phyloP scores from a whole-genome alignment of 2,113 vertebrate genomes.

The Rhynchopsitta pachyrhyncha region DNA sequence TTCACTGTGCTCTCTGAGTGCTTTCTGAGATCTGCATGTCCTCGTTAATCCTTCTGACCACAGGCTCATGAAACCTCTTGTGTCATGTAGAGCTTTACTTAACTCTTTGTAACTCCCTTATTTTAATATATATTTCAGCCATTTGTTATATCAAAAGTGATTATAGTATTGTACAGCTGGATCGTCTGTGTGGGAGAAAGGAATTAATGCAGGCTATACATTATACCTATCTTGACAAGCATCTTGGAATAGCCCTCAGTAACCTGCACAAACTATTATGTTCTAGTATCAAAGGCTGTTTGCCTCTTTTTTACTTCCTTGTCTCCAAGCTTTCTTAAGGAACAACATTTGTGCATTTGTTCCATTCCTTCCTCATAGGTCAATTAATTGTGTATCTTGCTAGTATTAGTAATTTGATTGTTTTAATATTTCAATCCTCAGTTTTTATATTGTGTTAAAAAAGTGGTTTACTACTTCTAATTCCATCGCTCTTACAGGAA shows the following conservation, averaged over 20 bases:
- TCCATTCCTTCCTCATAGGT: not conserved
- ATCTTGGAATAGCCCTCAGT: not conserved
- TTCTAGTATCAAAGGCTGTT: not conserved
- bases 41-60: slow-evolving; percentile 49
- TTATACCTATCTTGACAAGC: not conserved
- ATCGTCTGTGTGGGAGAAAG: not conserved
- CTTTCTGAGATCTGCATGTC: slow-evolving; percentile 24
- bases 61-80: not conserved
- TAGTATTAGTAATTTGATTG: not conserved
- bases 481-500: not conserved
- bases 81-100: slow-evolving; percentile 17
- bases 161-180: not conserved
- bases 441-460: not conserved
- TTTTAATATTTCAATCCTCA: not conserved
- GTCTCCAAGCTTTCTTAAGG: not conserved
- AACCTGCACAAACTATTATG: not conserved
- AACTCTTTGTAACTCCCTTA: slow-evolving; percentile 1
- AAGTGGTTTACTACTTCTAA: not conserved
- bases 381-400: not conserved
- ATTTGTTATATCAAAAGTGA: not conserved
- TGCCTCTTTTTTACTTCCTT: not conserved
- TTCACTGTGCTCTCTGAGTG: slow-evolving; percentile 30
- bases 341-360: not conserved
- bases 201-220: not conserved
- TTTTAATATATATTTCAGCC: not conserved